Evolutionary conservation across 2,888 invertebrate species (phyloP).

Genomic region (Protophormia terraenovae): DNA sequence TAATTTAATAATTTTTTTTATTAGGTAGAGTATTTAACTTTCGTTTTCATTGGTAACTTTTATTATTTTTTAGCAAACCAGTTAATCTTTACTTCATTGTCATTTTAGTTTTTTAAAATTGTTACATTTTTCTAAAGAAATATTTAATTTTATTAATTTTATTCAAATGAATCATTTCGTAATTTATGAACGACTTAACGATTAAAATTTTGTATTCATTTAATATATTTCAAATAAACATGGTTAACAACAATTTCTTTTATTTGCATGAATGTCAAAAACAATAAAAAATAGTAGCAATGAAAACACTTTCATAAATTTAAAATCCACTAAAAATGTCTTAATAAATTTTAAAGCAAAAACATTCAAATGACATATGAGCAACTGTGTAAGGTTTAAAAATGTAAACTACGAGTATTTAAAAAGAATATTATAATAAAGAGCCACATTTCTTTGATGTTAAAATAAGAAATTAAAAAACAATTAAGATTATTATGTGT

Average conservation of each 20-base stretch:
- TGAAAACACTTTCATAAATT: background rate
- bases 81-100: slow-evolving; percentile 8
- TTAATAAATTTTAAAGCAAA: background rate
- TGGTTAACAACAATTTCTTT: background rate
- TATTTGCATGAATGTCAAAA: background rate
- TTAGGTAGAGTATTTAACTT: background rate
- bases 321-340: background rate
- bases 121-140: background rate
- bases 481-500: background rate
- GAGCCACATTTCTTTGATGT: background rate
- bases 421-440: background rate
- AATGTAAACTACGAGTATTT: background rate
- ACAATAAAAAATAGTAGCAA: background rate
- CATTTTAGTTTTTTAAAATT: background rate
- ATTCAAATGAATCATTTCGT: slow-evolving; percentile 8
- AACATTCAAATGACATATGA: background rate
- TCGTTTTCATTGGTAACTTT: background rate
- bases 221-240: background rate
- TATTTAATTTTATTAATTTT: background rate
- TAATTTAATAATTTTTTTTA: background rate
- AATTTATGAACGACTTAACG: background rate
- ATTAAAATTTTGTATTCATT: background rate
- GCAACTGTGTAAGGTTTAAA: background rate
- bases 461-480: background rate
- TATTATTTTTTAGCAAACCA: background rate